Evolutionary conservation across 92 coral and sea anemone genomes (phyloP), one percentile per base, ranked within the genome.

Genomic region (Zoanthus solanderi): DNA sequence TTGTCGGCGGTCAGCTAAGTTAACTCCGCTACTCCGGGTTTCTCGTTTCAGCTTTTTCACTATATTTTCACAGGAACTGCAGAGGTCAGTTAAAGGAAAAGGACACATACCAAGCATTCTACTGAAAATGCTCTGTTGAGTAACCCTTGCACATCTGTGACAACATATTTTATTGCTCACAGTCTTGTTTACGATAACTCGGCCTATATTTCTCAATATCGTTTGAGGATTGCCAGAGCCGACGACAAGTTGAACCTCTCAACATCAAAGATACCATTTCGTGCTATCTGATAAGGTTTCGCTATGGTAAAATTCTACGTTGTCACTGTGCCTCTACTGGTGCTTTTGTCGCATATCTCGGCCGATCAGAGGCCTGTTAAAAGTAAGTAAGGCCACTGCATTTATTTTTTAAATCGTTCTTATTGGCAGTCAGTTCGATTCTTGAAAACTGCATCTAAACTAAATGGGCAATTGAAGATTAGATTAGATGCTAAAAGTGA

Each of bases 281-380:
- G 68, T 79, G 84, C 84, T 61, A 79, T 79, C 74, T 79, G 84
- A 66, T 61, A 18, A 81, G n/a, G 75, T 31, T 65, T 81, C 74
- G 44, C 75, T 71, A 81, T 81, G 85, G 85, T 65, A 48, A 50
- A 54, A 23, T 66, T 48, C 7, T 63, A n/a, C 44, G 31, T 17
- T 80, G 15, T 81, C 75, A 34, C 12, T 31, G 23, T 81, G 61
- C 67, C 32, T 28, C 74, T 81, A 16, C 12, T 47, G 30, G 75
- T 18, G 60, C 30, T 28, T 66, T 12, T 66, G 23, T 46, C 44
- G 16, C 85, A 46, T 10, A 32, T 18, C n/a, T 66, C 85, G 28
- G 71, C 60, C 16, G 75, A 29, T 2, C 75, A 81, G 42, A 81
- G 66, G 61, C 9, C 28, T 23, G 45, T 54, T 44, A 45, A 81